Conservation (phyloP, 2,888 invertebrate genomes). For the Leptopilina myrica region DNA sequence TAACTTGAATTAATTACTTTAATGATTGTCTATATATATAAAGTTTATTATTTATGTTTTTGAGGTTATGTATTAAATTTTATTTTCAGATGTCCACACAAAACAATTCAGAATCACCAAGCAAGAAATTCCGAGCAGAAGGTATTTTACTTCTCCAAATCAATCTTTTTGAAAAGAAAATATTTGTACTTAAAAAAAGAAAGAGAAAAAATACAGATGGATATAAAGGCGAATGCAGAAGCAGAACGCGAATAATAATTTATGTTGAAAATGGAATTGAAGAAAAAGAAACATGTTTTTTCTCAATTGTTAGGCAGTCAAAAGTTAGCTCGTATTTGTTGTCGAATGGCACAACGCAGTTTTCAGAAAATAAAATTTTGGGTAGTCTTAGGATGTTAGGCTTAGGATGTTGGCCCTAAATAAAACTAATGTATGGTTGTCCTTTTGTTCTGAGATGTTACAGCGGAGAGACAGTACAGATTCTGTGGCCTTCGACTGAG, state of each 20-base stretch:
- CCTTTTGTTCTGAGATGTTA: slow-evolving; percentile 79
- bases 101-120: slow-evolving; percentile 68
- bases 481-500: slow-evolving; percentile 77
- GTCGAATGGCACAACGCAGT: slow-evolving; percentile 46
- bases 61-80: slow-evolving; percentile 7
- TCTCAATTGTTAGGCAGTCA: slow-evolving; percentile 48
- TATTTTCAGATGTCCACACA: slow-evolving; percentile 68
- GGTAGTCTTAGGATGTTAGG: slow-evolving; percentile 66
- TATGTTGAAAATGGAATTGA: slow-evolving; percentile 52
- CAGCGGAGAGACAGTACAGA: slow-evolving; percentile 77
- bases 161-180: slow-evolving; percentile 14
- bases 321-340: slow-evolving; percentile 44
- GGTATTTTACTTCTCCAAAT: slow-evolving; percentile 72
- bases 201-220: slow-evolving; percentile 58
- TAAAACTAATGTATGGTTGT: slow-evolving; percentile 78
- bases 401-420: slow-evolving; percentile 68
- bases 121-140: slow-evolving; percentile 71
- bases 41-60: background rate
- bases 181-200: slow-evolving; percentile 50
- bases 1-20: too few species aligned
- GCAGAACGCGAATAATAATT: slow-evolving; percentile 53
- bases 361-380: slow-evolving; percentile 43
- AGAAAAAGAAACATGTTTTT: slow-evolving; percentile 48
- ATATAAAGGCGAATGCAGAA: slow-evolving; percentile 59
- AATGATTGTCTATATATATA: background rate